These are phyloP conservation scores for Mastacembelus armatus DNA, from an alignment of 2,797 vertebrate genomes.

Conservation along the genomic window DNA sequence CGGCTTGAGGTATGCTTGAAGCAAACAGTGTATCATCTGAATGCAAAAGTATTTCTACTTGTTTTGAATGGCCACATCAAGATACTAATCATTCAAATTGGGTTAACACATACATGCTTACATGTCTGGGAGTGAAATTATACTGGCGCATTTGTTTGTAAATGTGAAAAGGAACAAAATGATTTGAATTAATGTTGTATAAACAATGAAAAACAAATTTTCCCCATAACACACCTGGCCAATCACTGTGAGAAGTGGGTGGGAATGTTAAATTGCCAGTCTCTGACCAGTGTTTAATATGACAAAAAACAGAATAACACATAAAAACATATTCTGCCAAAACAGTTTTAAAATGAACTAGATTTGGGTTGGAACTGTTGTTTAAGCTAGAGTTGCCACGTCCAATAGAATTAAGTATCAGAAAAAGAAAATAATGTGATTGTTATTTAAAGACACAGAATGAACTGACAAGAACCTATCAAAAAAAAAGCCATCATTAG, in stretches of 20 bases:
- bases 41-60: background rate
- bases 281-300: too few species aligned
- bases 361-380: too few species aligned
- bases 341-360: too few species aligned
- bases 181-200: too few species aligned
- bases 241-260: background rate
- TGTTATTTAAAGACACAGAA: slow-evolving; percentile 50
- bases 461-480: slow-evolving; percentile 57
- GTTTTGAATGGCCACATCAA: background rate
- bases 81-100: too few species aligned
- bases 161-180: background rate
- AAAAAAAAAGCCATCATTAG: slow-evolving; percentile 65
- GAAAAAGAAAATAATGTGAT: too few species aligned
- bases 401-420: too few species aligned
- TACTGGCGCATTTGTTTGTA: background rate
- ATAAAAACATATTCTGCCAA: too few species aligned
- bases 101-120: background rate
- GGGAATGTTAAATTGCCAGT: background rate
- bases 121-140: background rate
- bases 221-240: too few species aligned
- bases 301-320: too few species aligned
- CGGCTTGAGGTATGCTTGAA: background rate
- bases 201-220: background rate
- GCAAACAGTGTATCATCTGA: background rate
- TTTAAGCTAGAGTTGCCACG: too few species aligned